Percentiles rank a stretch among this genome's conserved stretches.
Evolutionary conservation across 2,797 vertebrate species (phyloP).

Genomic region (Liasis olivaceus): DNA sequence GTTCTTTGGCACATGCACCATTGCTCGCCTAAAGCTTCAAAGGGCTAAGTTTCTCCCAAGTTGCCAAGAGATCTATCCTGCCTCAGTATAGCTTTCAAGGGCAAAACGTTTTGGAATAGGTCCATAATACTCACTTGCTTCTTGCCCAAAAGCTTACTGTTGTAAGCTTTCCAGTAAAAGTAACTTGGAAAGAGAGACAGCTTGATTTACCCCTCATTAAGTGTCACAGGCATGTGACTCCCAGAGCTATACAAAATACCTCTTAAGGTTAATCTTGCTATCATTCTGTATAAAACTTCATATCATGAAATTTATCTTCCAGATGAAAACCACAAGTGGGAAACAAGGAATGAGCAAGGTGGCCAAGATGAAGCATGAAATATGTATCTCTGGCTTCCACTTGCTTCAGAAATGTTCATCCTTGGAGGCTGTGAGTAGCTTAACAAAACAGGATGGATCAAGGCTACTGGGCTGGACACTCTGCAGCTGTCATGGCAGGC

Average conservation of each 20-base stretch:
- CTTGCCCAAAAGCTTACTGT: background rate
- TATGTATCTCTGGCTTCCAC: background rate
- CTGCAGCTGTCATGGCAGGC: background rate
- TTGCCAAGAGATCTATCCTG: background rate
- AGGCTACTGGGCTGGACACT: background rate
- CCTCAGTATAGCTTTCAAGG: background rate
- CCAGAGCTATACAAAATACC: slow-evolving; percentile 30
- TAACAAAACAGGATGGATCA: slow-evolving; percentile 31
- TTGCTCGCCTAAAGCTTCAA: background rate
- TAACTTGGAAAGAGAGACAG: slow-evolving; percentile 22
- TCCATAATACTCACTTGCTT: slow-evolving; percentile 10
- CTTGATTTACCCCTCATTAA: slow-evolving; percentile 4
- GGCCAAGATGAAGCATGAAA: slow-evolving; percentile 28
- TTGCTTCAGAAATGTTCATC: slow-evolving; percentile 27
- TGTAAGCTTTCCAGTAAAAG: slow-evolving; percentile 12
- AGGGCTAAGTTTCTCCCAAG: background rate
- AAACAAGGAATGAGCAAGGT: slow-evolving; percentile 50
- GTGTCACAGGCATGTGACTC: slow-evolving; percentile 9
- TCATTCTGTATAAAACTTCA: slow-evolving; percentile 51
- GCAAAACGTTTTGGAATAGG: background rate
- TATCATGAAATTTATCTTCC: slow-evolving; percentile 47
- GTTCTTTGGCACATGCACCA: background rate
- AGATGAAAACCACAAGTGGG: slow-evolving; percentile 47
- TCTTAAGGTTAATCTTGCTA: slow-evolving; percentile 41
- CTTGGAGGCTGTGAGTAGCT: slow-evolving; percentile 34